Evolutionary conservation across 2,797 vertebrate species (phyloP), one percentile per base, ranked within the genome.

Genomic region (Crenuchus spilurus): DNA sequence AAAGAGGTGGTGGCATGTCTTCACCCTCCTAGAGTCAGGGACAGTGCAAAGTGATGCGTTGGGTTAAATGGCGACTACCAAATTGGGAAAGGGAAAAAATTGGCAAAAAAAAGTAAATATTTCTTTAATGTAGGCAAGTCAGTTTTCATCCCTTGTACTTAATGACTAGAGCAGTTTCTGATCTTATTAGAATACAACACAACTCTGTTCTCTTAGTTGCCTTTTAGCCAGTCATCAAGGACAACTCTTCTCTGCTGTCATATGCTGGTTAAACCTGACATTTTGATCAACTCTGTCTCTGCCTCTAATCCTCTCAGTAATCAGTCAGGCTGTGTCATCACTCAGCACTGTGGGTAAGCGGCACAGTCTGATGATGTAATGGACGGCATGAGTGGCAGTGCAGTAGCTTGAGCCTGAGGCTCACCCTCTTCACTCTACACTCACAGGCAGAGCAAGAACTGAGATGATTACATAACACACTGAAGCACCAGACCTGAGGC

Each of bases 361-460:
- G 51, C 26, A 51, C 24, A 33, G 14, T 33, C 28, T 11, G 55
- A 37, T 57, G 52, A 57, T 58, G 55, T 37, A 58, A 58, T 20
- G 3, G 55, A 58, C 31, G n/a, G n/a, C 31, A 20, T 3, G n/a
- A n/a, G 55, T 35, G 31, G 10, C 6, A 37, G n/a, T 58, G 33
- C n/a, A 58, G 16, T 37, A 35, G 28, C 52, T 1, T 14, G 28
- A 28, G 26, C 52, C 30, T 30, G 31, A 58, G 30, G 31, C 31
- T 58, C 16, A 10, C 30, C 35, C 30, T 37, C 1, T 9, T 20
- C 4, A 22, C n/a, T 1, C 9, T 31, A 18, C n/a, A 30, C 26
- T 55, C 31, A 33, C 31, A 58, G 31, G 5, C 30, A 58, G n/a
- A 35, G 8, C 16, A 18, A 9, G n/a, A 58, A 35, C 37, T 41